Base-by-base conservation (phyloP, 2,888 invertebrate genomes). In the Drosophila kokeensis region DNA sequence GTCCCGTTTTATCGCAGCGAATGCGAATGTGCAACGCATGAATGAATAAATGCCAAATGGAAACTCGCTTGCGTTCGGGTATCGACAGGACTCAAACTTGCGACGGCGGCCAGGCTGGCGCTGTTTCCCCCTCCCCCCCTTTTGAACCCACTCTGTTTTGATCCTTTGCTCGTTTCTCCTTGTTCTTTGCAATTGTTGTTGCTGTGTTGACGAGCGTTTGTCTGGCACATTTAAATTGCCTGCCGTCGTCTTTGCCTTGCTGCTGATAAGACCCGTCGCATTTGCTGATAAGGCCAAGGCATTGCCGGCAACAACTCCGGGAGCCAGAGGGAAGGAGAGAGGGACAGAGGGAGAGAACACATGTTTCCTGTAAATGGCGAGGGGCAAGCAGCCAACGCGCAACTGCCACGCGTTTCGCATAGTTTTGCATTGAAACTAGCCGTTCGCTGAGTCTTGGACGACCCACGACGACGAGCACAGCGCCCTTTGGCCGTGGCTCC, bases 381-480 rank as follows among this genome's bases (percentile, higher is more conserved):
- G 65, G 55, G 69, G 71, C 59, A 61, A 45, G 48, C 59, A 71
- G 52, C 65, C 73, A 79, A 83, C 69, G 76, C 76, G 79, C 89
- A 89, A 86, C 84, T 87, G 87, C 79, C 86, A 89, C 85, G 86
- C 89, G 83, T 73, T 87, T 81, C 84, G 84, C 87, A 90, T 87
- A 88, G 90, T 89, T 83, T 83, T 72, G 75, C 74, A 81, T 81
- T 81, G 66, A 63, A 69, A 73, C 73, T 72, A 83, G 69, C 52
- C 42, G 72, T 18, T 71, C 66, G 57, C n/a, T 27, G 72, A 72
- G 4, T 38, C 36, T 27, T 24, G 24, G 54, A 36, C 54, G 54
- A 55, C 54, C 36, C 27, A 77, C 60, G 45, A 45, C 24, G 45
- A 24, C 24, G 42, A 42, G 61, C 58, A 59, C 52, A 55, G 32